phyloP scores from a whole-genome alignment of 2,113 vertebrate species.

The Leuciscus idus region DNA sequence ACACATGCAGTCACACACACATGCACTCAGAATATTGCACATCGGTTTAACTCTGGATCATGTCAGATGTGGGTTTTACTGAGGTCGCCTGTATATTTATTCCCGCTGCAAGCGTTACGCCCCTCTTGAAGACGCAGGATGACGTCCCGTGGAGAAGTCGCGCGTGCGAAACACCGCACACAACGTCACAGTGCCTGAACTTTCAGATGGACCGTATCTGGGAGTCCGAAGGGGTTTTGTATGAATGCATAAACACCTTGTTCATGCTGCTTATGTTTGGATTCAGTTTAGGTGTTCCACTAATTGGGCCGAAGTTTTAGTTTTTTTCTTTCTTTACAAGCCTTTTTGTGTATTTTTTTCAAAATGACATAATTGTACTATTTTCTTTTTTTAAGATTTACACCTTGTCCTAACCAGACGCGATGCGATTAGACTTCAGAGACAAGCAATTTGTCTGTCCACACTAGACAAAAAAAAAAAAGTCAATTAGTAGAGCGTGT shows the following conservation, averaged over 20 bases:
- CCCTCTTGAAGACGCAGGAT: conserved; percentile 54
- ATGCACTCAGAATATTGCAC: conserved; percentile 46
- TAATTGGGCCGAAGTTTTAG: conserved; percentile 11
- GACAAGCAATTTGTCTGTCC: too few species aligned
- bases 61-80: neutral
- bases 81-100: conserved; percentile 16
- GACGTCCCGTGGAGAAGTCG: conserved; percentile 33
- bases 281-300: conserved; percentile 5
- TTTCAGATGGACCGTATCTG: conserved; percentile 57
- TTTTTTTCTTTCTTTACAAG: neutral
- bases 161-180: conserved; percentile 27
- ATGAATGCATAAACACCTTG: conserved; percentile 52
- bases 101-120: conserved; percentile 57
- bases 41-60: conserved; percentile 22
- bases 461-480: too few species aligned
- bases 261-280: conserved; percentile 67
- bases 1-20: conserved; percentile 11
- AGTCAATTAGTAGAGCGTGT: too few species aligned
- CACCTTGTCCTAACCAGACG: neutral
- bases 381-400: neutral
- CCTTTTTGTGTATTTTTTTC: neutral
- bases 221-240: conserved; percentile 54
- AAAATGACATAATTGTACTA: neutral
- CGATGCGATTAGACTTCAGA: too few species aligned
- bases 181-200: conserved; percentile 74